These are phyloP conservation scores for Poeciliopsis gracilis DNA, from an alignment of 2,797 vertebrate genomes.

Conservation along the genomic window DNA sequence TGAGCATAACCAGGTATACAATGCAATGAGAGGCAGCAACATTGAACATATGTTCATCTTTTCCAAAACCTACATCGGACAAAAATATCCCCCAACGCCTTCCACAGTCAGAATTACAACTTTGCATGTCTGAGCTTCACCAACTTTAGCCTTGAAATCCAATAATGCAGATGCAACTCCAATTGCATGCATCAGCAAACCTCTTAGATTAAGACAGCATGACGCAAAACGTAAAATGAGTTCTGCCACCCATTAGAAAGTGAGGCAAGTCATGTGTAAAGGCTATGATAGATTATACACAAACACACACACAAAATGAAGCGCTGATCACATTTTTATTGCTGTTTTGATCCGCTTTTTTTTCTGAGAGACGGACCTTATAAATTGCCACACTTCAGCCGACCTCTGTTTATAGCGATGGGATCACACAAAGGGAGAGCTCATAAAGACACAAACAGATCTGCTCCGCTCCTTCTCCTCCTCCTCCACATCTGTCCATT, in stretches of 20 bases:
- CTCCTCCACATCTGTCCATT: slow-evolving; percentile 29
- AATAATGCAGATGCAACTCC: background rate
- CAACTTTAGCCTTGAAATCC: background rate
- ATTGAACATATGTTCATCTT: background rate
- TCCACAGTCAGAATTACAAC: background rate
- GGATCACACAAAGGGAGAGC: slow-evolving; percentile 52
- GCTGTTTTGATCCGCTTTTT: slow-evolving; percentile 56
- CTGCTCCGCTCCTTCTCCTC: slow-evolving; percentile 28
- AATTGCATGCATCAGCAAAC: background rate
- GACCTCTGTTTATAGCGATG: slow-evolving; percentile 68
- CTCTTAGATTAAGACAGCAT: background rate
- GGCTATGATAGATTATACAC: slow-evolving; percentile 59
- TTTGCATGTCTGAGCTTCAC: background rate
- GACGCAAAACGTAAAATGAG: slow-evolving; percentile 12
- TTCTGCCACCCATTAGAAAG: slow-evolving; percentile 43
- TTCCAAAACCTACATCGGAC: background rate
- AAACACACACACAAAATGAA: slow-evolving; percentile 41
- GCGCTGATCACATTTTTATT: slow-evolving; percentile 52
- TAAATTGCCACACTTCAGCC: slow-evolving; percentile 65
- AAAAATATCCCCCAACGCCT: background rate
- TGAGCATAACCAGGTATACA: slow-evolving; percentile 25
- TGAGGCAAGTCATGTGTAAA: slow-evolving; percentile 65
- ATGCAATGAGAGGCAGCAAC: slow-evolving; percentile 15
- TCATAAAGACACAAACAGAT: slow-evolving; percentile 54
- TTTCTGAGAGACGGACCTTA: slow-evolving; percentile 61